Percentiles rank a stretch among this genome's conserved stretches.
Conservation (phyloP, 2,797 vertebrate genomes). For the Glyptemys insculpta region DNA sequence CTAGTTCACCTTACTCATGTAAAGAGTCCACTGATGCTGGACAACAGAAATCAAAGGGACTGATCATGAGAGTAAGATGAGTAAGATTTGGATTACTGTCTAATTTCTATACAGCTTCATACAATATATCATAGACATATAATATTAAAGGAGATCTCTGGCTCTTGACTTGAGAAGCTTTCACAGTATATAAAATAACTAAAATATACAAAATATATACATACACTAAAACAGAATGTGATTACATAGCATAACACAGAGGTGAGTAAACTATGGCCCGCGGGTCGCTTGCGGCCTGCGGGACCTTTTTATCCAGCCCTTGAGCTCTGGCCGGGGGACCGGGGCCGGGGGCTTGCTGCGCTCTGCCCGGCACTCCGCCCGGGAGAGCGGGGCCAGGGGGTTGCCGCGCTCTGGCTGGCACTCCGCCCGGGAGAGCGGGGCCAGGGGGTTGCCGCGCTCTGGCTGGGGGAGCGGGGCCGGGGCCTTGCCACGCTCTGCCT, state of each 20-base stretch:
- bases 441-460: no score
- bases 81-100: neutral
- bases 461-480: no score
- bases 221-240: neutral
- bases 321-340: no score
- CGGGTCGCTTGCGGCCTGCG: no score
- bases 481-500: no score
- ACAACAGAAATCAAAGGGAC: neutral
- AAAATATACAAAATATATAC: neutral
- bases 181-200: neutral
- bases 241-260: neutral
- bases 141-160: neutral
- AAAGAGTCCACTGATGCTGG: neutral
- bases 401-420: fast-evolving
- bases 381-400: no score
- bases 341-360: no score
- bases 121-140: neutral
- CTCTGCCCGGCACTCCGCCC: no score
- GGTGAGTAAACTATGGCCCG: no score
- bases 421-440: no score
- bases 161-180: neutral
- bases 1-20: neutral
- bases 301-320: no score
- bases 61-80: neutral
- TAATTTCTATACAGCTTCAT: neutral